Evolutionary conservation across 1,140 invertebrate genomes (phyloP), one percentile per base, ranked within the genome.

Genomic region (Sycophaga agraensis): DNA sequence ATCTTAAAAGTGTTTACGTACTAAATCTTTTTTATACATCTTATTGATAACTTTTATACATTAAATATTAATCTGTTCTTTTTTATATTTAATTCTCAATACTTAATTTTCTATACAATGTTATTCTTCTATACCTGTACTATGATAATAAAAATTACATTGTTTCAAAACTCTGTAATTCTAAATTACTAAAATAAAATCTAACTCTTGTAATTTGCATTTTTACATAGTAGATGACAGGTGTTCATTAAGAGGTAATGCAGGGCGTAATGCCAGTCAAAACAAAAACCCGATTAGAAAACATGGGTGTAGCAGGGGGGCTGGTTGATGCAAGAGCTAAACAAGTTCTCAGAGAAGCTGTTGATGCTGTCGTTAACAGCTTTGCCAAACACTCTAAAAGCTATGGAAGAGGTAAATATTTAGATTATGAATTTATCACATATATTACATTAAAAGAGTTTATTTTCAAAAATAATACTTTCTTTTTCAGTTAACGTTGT

Each of bases 401-500:
- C 56, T 90, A 89, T 73, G 88, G 88, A 50, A 81, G 88, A 86
- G 88, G 89, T 90, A 79, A 82, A 73, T 70, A 26, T 31, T 49
- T 45, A 43, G 28, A 31, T 11, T 6, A 31, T 11, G 11, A 31
- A 31, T 31, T 31, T 31, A 4, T 31, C 28, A 31, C 28, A 11
- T 6, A 31, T 11, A 31, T 31, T 31, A 31, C n/a, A 2, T 26
- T 2, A 26, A n/a, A n/a, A n/a, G n/a, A n/a, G 11, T 31, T 4
- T 31, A 31, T 31, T 4, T 11, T 4, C 28, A 31, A 6, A 31
- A 31, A 31, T 6, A 6, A 11, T 31, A 11, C 28, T 55, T 8
- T 35, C 5, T 34, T 16, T 61, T 82, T 63, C 80, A 91, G 93
- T 96, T 62, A 96, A 97, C 82, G 94, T 97, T 11, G 93, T 97